Percentiles rank a stretch among this genome's conserved stretches.
These are phyloP conservation scores for Lucilia sericata DNA, from an alignment of 1,140 invertebrate species.

Conservation along the genomic window DNA sequence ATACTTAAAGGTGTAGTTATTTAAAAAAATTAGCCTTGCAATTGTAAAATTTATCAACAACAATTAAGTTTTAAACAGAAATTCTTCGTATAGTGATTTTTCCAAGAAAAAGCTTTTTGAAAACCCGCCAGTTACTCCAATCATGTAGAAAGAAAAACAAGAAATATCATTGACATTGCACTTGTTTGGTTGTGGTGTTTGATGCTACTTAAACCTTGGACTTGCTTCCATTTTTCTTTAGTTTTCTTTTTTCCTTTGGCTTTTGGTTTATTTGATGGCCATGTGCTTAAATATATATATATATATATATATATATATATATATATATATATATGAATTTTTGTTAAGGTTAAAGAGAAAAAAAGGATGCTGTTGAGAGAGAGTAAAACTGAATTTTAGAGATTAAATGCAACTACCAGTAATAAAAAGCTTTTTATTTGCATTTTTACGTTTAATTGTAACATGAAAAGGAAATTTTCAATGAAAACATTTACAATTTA, in stretches of 20 bases:
- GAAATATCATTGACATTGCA: slow-evolving; percentile 25
- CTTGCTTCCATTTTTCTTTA: not conserved
- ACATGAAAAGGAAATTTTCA: not conserved
- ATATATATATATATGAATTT: not conserved
- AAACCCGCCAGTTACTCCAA: not conserved
- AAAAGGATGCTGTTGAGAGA: not conserved
- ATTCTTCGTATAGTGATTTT: too few relatives aligned
- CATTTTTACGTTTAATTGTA: slow-evolving; percentile 13
- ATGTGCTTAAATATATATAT: not conserved
- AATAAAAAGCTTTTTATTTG: not conserved
- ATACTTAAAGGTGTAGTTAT: too few relatives aligned
- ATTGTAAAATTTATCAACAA: too few relatives aligned
- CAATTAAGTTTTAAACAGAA: not conserved
- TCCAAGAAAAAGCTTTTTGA: not conserved
- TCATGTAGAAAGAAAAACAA: not conserved
- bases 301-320: not conserved
- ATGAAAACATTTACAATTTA: slow-evolving; percentile 25
- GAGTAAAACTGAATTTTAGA: not conserved
- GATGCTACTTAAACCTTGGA: not conserved
- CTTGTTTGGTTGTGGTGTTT: not conserved
- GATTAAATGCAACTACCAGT: not conserved
- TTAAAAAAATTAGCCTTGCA: too few relatives aligned
- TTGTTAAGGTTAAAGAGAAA: not conserved
- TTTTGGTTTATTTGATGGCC: not conserved
- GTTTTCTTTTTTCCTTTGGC: not conserved